Conservation (phyloP, 2,113 vertebrate genomes). For the Toxotes chatareus region DNA sequence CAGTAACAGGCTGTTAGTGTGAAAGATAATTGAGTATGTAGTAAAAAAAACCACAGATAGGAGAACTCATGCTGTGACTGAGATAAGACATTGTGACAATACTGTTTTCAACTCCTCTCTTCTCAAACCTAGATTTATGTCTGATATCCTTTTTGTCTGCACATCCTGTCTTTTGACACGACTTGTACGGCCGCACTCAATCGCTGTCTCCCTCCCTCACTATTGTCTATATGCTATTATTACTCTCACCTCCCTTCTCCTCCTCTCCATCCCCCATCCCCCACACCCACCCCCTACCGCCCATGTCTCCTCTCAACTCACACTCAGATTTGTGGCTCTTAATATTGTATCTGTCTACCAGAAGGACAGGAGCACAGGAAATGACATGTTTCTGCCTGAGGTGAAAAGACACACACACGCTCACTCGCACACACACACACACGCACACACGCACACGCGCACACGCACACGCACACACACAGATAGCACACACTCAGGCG, state of each 20-base stretch:
- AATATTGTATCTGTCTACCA: constrained; percentile 82
- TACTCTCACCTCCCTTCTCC: constrained; percentile 69
- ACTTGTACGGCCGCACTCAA: constrained; percentile 76
- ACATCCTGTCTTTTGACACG: constrained; percentile 75
- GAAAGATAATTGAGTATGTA: constrained; percentile 72
- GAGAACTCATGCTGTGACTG: constrained; percentile 64
- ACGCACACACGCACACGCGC: constrained; percentile 47
- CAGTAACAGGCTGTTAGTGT: constrained; percentile 51
- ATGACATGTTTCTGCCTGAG: constrained; percentile 81
- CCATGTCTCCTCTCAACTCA: constrained; percentile 74
- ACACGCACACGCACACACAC: background rate
- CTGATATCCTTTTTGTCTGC: constrained; percentile 75
- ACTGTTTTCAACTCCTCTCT: constrained; percentile 58
- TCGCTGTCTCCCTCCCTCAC: constrained; percentile 67
- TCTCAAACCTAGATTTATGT: constrained; percentile 69
- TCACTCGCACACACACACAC: background rate
- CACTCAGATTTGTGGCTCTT: constrained; percentile 81
- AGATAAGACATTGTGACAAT: constrained; percentile 75
- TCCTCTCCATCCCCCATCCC: constrained; percentile 8
- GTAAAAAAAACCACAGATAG: constrained; percentile 61
- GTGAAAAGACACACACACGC: constrained; percentile 63
- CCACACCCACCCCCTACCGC: constrained; percentile 29
- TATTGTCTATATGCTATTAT: constrained; percentile 80
- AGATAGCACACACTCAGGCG: constrained; percentile 46
- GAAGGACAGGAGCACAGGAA: constrained; percentile 81